These are phyloP conservation scores for Branchinecta sandiegonensis DNA, from an alignment of 2,888 invertebrate species.

Conservation along the genomic window DNA sequence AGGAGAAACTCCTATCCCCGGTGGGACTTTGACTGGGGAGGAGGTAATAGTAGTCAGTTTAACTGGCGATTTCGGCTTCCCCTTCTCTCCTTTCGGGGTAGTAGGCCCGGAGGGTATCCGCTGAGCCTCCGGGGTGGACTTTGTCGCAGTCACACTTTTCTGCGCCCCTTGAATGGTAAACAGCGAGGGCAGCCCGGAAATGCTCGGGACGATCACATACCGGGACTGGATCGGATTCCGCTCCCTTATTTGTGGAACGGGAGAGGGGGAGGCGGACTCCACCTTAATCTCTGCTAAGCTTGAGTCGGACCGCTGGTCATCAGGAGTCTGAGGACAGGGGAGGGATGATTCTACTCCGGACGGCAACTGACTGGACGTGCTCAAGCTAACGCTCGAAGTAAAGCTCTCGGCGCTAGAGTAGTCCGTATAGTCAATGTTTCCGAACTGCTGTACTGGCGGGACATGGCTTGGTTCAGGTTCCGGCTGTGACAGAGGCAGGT, in stretches of 20 bases:
- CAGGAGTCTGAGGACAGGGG: not conserved
- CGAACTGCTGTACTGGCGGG: not conserved
- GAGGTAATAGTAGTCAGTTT: slow-evolving; percentile 42
- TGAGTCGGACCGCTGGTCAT: not conserved
- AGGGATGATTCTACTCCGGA: slow-evolving; percentile 1
- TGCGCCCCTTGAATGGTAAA: slow-evolving; percentile 28
- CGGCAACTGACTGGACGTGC: not conserved
- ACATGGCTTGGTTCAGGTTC: not conserved
- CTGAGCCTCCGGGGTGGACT: slow-evolving; percentile 32
- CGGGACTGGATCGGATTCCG: slow-evolving; percentile 40
- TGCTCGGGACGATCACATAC: slow-evolving; percentile 42
- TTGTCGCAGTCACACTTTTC: slow-evolving; percentile 39
- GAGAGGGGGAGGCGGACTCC: not conserved
- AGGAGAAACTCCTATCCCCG: slow-evolving; percentile 36
- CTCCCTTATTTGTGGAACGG: slow-evolving; percentile 38
- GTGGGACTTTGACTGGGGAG: slow-evolving; percentile 47
- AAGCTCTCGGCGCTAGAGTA: slow-evolving; percentile 10
- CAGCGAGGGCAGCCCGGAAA: slow-evolving; percentile 29
- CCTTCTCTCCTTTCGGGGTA: slow-evolving; percentile 37
- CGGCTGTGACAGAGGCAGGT: slow-evolving; percentile 27
- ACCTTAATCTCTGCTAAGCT: slow-evolving; percentile 6
- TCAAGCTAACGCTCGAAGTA: slow-evolving; percentile 5
- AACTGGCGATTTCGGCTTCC: slow-evolving; percentile 34
- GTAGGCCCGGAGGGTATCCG: slow-evolving; percentile 30
- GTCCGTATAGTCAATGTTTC: not conserved